Conservation (phyloP, 2,888 invertebrate species). For the Platycheirus albimanus region DNA sequence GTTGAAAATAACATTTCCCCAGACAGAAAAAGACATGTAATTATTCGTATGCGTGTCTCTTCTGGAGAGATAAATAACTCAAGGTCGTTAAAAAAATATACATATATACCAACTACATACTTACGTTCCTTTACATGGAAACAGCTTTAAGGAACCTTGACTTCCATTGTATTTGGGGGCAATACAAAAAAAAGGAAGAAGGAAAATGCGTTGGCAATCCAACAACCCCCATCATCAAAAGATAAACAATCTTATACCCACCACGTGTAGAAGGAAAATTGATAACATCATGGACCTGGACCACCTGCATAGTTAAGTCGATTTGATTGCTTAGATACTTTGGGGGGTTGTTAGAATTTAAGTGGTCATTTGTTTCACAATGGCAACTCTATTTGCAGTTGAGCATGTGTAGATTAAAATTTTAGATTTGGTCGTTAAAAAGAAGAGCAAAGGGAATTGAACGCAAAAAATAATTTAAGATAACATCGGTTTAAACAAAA, state of each 20-base stretch:
- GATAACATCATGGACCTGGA: background rate
- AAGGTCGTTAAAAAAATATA: constrained; percentile 20
- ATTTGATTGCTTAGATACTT: too few relatives aligned
- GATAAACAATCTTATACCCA: background rate
- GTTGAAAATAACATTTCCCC: constrained; percentile 38
- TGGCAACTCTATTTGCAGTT: too few relatives aligned
- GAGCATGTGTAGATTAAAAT: too few relatives aligned
- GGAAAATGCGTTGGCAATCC: constrained; percentile 4
- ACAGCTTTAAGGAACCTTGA: constrained; percentile 23
- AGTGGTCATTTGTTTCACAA: too few relatives aligned
- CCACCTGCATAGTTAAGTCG: background rate
- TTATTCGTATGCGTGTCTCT: constrained; percentile 26
- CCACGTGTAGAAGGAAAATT: constrained; percentile 11
- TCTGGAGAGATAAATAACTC: constrained; percentile 40
- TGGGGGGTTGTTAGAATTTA: background rate
- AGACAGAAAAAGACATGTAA: constrained; percentile 35
- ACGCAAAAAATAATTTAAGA: too few relatives aligned
- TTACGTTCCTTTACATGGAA: constrained; percentile 10
- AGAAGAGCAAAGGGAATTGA: too few relatives aligned
- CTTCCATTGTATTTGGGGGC: background rate
- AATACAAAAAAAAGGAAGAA: background rate
- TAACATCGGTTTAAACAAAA: too few relatives aligned
- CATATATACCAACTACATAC: too few relatives aligned
- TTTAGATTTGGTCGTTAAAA: too few relatives aligned
- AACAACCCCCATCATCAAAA: too few relatives aligned